Evolutionary conservation across 2,113 vertebrate species (phyloP).

Genomic region (Microcebus lehilahytsara): DNA sequence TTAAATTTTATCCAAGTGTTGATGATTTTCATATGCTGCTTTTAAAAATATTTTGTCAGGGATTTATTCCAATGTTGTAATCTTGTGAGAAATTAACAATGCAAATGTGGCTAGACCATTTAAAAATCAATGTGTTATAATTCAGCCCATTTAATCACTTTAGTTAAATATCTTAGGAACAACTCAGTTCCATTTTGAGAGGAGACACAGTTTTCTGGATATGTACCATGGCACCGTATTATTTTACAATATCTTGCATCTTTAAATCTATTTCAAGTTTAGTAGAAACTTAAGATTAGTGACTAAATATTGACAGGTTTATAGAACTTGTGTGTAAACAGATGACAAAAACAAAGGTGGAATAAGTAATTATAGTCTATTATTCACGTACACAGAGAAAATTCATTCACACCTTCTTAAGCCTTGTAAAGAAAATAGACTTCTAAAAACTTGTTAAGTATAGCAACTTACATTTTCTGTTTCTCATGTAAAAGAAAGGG

Average conservation of each 20-base stretch:
- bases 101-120: constrained; percentile 36
- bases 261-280: constrained; percentile 41
- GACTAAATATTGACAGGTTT: constrained; percentile 33
- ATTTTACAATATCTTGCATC: neutral
- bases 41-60: neutral
- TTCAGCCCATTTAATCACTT: constrained; percentile 21
- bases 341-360: constrained; percentile 6
- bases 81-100: constrained; percentile 28
- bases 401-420: constrained; percentile 38
- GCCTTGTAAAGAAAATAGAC: constrained; percentile 19
- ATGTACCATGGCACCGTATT: neutral
- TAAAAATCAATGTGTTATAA: constrained; percentile 47
- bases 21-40: neutral
- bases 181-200: constrained; percentile 25
- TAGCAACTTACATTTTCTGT: neutral
- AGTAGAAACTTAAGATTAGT: constrained; percentile 16
- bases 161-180: neutral
- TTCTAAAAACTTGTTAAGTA: constrained; percentile 30
- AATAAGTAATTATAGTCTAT: constrained; percentile 37
- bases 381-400: constrained; percentile 2
- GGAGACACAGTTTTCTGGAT: neutral
- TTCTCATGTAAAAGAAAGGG: neutral
- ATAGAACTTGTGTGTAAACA: constrained; percentile 21
- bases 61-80: neutral
- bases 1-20: neutral